Base-by-base conservation (phyloP, 2,888 invertebrate species). In the Toxonevra muliebris region DNA sequence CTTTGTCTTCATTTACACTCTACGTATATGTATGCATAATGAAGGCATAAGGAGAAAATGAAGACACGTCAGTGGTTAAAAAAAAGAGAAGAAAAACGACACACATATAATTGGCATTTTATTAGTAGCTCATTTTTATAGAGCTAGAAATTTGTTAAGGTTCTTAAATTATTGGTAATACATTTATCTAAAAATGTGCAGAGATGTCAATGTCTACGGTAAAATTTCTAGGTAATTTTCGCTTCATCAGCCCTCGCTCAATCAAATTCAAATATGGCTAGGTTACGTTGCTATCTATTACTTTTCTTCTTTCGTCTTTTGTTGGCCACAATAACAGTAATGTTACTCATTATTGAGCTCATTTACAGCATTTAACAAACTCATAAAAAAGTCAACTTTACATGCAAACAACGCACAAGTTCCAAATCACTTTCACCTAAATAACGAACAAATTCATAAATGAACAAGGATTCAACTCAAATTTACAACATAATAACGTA, bases 391-490 rank as follows among this genome's bases (percentile, higher is more conserved):
- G 53, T 42, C 43, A 61, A 55, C 50, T 60, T 61, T 50, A 42
- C 64, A 68, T 65, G 61, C 60, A 68, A 63, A 72, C 40, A 48
- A 53, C 54, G 66, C 57, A 61, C 61, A 61, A 55, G 45, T 66
- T 58, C 73, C 71, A 76, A 76, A 73, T 66, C 73, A 66, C 68
- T 71, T 66, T 68, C 66, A 65, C 67, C 64, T 65, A 61, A 62
- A 65, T 65, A 68, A 66, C 57, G 66, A 66, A 77, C 74, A 74
- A 74, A 75, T 79, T 79, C 80, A 79, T 76, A 79, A 79, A 80
- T 80, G 80, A 76, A 76, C 77, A 72, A 76, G 76, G 79, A 80
- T 79, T 79, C 76, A 76, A 75, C 71, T 69, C 65, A 80, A 76
- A 80, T 80, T 79, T 80, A 75, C 74, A 77, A 60, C 74, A 79